Evolutionary conservation across 2,113 vertebrate genomes (phyloP), one percentile per base, ranked within the genome.

Genomic region (Ammodytes dubius): DNA sequence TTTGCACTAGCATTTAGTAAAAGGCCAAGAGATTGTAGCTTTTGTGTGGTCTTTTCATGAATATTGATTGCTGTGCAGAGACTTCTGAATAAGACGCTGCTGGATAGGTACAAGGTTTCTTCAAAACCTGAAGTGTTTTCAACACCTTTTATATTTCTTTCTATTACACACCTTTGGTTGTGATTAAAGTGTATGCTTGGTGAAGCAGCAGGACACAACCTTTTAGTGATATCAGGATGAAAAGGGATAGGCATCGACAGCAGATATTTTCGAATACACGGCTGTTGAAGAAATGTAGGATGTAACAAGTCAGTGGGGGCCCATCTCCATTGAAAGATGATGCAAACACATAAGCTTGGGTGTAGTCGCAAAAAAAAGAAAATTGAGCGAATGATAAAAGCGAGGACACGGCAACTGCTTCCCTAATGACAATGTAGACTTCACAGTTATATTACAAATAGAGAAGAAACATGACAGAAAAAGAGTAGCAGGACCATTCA

Each of bases 191-290:
- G 35, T 2, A 37, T 64, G 39, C 19, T 81, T 53, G 9, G 54
- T 45, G 40, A 72, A 37, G 59, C 77, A 81, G 70, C 58, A 40
- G 79, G 84, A 76, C 50, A 50, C 66, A 17, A 83, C 77, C 64
- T 89, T 83, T 85, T 10, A 56, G 46, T 37, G 3, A 50, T 68
- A 77, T 66, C 42, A 10, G 8, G 37, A 17, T 67, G 40, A 81
- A 73, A 74, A 47, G 0, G 35, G 43, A 74, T 82, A 58, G 63
- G 54, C 39, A 87, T 68, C 74, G 79, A 87, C 57, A n/a, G 6
- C 1, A 6, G 43, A 65, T 65, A 46, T 65, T 53, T 70, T 83
- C 46, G 35, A 66, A 60, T 58, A 65, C 39, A 81, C 39, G 50
- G 15, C 70, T n/a, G 39, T 43, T 59, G 52, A 54, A 79, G 69